Percentiles rank a stretch among this genome's conserved stretches.
Evolutionary conservation across 2,797 vertebrate genomes (phyloP).

Genomic region (Peromyscus attwateri): DNA sequence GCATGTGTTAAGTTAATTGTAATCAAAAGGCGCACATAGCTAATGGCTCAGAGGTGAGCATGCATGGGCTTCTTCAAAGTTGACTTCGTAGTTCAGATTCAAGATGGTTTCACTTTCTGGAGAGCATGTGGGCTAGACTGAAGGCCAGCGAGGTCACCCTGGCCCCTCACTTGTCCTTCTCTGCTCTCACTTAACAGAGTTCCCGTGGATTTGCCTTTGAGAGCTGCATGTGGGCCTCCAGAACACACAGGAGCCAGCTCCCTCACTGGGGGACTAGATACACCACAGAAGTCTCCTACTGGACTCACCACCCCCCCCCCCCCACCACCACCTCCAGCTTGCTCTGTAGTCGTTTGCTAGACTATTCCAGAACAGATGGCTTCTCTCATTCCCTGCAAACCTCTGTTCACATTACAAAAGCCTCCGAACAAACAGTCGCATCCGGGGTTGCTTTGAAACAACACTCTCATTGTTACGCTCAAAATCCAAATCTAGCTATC

Average conservation of each 20-base stretch:
- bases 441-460: conserved; percentile 75
- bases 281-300: conserved; percentile 55
- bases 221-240: background rate
- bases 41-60: background rate
- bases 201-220: background rate
- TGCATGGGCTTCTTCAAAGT: background rate
- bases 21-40: background rate
- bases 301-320: background rate
- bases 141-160: background rate
- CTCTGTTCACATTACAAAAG: conserved; percentile 74
- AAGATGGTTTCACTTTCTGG: background rate
- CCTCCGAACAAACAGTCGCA: conserved; percentile 75
- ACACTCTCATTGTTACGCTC: conserved; percentile 67
- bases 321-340: background rate
- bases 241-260: background rate
- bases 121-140: fast-evolving
- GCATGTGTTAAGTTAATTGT: background rate
- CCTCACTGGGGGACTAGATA: background rate
- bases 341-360: conserved; percentile 70
- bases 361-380: conserved; percentile 75
- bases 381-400: conserved; percentile 46
- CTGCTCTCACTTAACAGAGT: background rate
- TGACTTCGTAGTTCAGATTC: conserved; percentile 13
- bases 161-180: background rate
- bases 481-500: conserved; percentile 53